phyloP scores from a whole-genome alignment of 2,113 vertebrate species.

The Australoheros scitulus region DNA sequence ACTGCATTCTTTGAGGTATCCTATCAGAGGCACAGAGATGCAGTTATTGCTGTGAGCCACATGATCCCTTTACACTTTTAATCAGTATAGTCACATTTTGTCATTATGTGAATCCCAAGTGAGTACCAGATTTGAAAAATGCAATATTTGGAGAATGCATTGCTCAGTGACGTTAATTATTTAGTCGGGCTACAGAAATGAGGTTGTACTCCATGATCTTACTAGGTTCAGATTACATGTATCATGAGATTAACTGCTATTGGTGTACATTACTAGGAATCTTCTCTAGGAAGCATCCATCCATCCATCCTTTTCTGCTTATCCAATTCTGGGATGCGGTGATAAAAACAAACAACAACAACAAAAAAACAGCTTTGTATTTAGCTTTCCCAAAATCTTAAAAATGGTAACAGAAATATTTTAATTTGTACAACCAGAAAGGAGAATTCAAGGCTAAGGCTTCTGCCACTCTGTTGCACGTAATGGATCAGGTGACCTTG shows the following conservation, averaged over 20 bases:
- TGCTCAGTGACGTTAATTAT: neutral
- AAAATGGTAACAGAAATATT: neutral
- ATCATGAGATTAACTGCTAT: neutral
- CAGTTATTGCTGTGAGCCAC: conserved; percentile 19
- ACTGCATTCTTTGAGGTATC: neutral
- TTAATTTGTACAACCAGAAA: neutral
- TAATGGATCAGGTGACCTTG: no score
- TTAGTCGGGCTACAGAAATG: neutral
- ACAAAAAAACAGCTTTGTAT: neutral
- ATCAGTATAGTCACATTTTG: conserved; percentile 28
- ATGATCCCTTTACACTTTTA: neutral
- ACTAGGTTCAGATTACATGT: neutral
- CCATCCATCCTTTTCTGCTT: no score
- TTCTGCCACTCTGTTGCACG: no score
- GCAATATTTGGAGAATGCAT: neutral
- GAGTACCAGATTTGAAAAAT: conserved; percentile 4
- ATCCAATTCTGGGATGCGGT: no score
- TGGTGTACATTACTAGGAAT: neutral
- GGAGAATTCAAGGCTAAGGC: no score
- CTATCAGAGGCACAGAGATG: neutral
- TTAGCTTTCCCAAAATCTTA: neutral
- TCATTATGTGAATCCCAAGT: conserved; percentile 22
- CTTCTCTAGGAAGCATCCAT: no score
- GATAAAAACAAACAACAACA: no score
- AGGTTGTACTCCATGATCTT: neutral